Conservation (phyloP, 2,113 vertebrate genomes). For the Pipa parva region DNA sequence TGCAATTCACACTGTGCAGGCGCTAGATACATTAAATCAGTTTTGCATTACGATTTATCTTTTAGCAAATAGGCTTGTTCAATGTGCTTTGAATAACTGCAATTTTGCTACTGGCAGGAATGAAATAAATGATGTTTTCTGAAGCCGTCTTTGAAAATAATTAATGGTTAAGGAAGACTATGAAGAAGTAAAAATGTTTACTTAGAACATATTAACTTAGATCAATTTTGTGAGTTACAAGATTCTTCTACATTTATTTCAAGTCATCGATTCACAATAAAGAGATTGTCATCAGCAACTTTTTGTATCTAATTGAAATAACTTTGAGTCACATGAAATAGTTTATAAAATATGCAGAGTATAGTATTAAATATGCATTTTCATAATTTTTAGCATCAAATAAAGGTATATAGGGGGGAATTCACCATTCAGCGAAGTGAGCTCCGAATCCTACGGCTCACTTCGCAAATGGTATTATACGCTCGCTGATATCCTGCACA, state of each 20-base stretch:
- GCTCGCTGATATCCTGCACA: too few species aligned
- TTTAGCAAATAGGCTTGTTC: neutral
- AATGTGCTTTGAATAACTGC: neutral
- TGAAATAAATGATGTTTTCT: conserved; percentile 3
- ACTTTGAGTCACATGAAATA: too few species aligned
- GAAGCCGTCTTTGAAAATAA: conserved; percentile 8
- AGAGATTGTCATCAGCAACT: neutral
- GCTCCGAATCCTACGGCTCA: too few species aligned
- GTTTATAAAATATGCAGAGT: too few species aligned
- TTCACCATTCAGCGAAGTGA: too few species aligned
- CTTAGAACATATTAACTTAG: neutral
- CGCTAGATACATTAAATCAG: conserved; percentile 5
- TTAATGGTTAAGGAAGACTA: neutral
- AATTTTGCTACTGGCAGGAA: conserved; percentile 1
- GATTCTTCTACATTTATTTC: neutral
- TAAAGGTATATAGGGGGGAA: too few species aligned
- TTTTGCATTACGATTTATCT: conserved; percentile 4
- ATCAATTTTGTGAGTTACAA: neutral
- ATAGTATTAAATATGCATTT: too few species aligned
- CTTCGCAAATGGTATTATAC: too few species aligned
- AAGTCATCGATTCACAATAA: neutral
- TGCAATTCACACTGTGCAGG: neutral
- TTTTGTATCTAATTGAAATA: too few species aligned
- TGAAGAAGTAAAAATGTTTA: conserved; percentile 2
- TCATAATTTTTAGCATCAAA: too few species aligned